These are phyloP conservation scores for Hymenochirus boettgeri DNA, from an alignment of 2,113 vertebrate species.

Conservation along the genomic window DNA sequence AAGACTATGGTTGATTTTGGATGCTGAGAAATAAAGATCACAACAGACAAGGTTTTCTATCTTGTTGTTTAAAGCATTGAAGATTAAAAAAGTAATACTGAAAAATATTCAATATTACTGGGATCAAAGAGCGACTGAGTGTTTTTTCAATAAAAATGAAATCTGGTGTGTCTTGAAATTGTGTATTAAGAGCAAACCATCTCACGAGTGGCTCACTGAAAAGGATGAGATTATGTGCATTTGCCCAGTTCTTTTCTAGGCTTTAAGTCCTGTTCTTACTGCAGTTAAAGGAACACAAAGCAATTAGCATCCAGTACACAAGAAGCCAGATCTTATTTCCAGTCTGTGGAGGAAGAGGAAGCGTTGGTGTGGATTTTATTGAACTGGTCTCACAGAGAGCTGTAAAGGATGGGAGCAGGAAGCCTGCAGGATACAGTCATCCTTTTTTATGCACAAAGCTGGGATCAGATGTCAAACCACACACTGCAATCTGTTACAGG, in stretches of 20 bases:
- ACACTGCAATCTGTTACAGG: slow-evolving; percentile 37
- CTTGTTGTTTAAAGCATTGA: not conserved
- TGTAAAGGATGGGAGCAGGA: slow-evolving; percentile 41
- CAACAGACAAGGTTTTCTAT: not conserved
- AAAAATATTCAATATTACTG: not conserved
- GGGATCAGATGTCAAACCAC: slow-evolving; percentile 44
- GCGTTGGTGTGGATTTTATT: slow-evolving; percentile 43
- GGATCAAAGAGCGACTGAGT: not conserved
- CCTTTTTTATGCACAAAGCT: slow-evolving; percentile 42
- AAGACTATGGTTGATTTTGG: not conserved
- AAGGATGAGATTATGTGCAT: not conserved
- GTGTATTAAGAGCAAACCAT: not conserved
- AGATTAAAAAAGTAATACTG: too few species aligned
- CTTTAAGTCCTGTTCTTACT: not conserved
- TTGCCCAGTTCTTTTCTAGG: not conserved
- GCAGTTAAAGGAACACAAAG: slow-evolving; percentile 23
- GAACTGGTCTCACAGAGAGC: slow-evolving; percentile 41
- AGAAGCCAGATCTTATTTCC: slow-evolving; percentile 40
- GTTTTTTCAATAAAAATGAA: not conserved
- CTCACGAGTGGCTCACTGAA: not conserved
- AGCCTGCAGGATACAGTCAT: slow-evolving; percentile 43
- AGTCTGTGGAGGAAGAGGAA: slow-evolving; percentile 39
- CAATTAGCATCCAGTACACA: slow-evolving; percentile 39
- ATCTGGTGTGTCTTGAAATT: not conserved
- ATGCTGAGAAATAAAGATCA: not conserved